These are phyloP conservation scores for Elysia crispata DNA, from an alignment of 2,888 invertebrate species.

Conservation along the genomic window DNA sequence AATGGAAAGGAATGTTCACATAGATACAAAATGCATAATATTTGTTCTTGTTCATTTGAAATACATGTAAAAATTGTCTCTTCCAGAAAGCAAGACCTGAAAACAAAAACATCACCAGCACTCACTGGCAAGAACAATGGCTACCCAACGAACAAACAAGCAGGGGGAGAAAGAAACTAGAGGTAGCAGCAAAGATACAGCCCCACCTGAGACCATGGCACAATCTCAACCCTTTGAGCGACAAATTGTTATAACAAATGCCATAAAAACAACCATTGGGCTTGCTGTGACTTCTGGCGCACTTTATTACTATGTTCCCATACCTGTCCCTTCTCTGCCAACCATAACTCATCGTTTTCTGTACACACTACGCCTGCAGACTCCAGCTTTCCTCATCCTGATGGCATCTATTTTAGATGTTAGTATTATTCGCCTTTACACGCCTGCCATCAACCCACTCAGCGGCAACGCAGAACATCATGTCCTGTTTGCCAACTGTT, in stretches of 20 bases:
- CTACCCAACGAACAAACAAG: too few relatives aligned
- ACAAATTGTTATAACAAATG: background rate
- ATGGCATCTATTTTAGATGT: constrained; percentile 48
- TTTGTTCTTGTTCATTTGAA: too few relatives aligned
- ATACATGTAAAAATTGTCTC: too few relatives aligned
- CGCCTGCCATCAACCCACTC: constrained; percentile 56
- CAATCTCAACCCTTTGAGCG: constrained; percentile 36
- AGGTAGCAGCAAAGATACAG: too few relatives aligned
- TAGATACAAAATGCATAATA: too few relatives aligned
- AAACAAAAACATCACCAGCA: too few relatives aligned
- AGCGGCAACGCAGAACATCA: constrained; percentile 52
- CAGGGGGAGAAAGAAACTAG: too few relatives aligned
- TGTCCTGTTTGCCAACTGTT: constrained; percentile 45
- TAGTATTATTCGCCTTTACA: constrained; percentile 43
- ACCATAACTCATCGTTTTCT: constrained; percentile 51
- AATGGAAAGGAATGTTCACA: too few relatives aligned
- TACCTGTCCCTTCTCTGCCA: constrained; percentile 44
- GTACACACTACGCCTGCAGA: constrained; percentile 57
- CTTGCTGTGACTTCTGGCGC: constrained; percentile 21
- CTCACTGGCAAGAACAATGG: too few relatives aligned
- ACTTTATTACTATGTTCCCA: constrained; percentile 42
- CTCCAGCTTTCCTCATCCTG: constrained; percentile 49
- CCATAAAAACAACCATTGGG: background rate
- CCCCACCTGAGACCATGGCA: too few relatives aligned
- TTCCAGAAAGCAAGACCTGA: too few relatives aligned